A percentile compares a stretch with the other conserved stretches of the same genome.
Conservation (phyloP, 2,888 invertebrate species). For the Junonia oenone region DNA sequence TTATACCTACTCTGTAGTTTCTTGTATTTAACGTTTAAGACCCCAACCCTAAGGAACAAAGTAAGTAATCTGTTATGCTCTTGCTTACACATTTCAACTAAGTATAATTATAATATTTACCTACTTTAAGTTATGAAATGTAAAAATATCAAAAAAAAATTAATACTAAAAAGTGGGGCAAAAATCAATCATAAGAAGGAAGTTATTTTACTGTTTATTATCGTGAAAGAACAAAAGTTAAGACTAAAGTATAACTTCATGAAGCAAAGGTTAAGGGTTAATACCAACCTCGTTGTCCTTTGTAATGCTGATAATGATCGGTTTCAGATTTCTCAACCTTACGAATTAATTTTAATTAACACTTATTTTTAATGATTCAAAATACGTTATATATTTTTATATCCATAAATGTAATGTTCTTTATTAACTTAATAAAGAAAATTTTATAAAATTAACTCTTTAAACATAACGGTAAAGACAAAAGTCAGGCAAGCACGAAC, state of each 20-base stretch:
- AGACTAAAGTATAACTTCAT: background rate
- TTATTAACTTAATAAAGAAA: no score
- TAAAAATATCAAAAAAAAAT: no score
- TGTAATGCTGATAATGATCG: background rate
- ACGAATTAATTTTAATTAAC: background rate
- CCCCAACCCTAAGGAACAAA: background rate
- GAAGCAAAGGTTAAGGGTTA: constrained; percentile 1
- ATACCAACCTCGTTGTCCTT: background rate
- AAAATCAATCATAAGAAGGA: background rate
- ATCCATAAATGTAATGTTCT: background rate
- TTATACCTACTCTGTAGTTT: background rate
- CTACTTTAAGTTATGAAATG: no score
- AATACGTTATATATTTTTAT: background rate
- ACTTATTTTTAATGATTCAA: background rate
- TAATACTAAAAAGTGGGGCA: no score
- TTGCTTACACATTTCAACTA: no score
- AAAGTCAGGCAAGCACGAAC: no score
- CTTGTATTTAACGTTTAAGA: background rate
- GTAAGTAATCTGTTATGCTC: no score
- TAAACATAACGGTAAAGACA: no score
- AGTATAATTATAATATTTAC: no score
- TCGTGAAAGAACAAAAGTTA: background rate
- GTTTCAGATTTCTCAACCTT: background rate
- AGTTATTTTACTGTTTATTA: no score
- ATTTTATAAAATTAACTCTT: no score